Conservation (phyloP, 2,113 vertebrate genomes). For the Gnathonemus echidnorhynchus region DNA sequence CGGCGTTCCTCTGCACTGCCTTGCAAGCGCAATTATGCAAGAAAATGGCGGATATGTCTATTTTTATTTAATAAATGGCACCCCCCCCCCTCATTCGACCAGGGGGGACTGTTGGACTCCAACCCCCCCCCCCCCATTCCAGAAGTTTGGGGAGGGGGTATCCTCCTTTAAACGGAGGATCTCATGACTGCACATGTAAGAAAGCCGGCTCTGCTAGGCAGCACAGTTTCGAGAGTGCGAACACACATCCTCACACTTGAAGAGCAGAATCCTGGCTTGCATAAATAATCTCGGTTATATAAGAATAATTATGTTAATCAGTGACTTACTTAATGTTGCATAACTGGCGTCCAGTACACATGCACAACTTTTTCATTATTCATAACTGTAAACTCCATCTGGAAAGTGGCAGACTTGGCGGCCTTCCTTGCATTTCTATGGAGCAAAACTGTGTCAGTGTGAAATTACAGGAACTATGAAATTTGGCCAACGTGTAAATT, state of each 20-base stretch:
- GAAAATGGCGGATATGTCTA: background rate
- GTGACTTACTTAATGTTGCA: conserved; percentile 35
- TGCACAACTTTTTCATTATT: conserved; percentile 61
- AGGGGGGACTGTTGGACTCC: background rate
- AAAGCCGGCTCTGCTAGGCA: background rate
- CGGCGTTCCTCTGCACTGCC: background rate
- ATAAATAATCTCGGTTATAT: conserved; percentile 29
- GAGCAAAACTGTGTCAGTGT: conserved; percentile 58
- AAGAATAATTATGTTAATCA: conserved; percentile 34
- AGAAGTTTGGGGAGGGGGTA: background rate
- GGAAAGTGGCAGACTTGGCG: conserved; percentile 68
- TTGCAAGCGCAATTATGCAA: background rate
- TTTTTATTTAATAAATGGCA: background rate
- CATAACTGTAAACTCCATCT: conserved; percentile 61
- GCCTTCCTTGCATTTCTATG: conserved; percentile 58
- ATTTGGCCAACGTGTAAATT: conserved; percentile 66
- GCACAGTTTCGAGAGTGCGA: background rate
- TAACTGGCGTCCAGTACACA: conserved; percentile 42
- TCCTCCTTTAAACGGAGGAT: conserved; percentile 12
- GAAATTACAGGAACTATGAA: conserved; percentile 62
- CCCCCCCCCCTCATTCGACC: background rate
- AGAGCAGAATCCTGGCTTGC: conserved; percentile 11
- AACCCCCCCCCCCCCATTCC: background rate
- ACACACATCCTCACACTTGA: conserved; percentile 6
- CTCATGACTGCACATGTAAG: conserved; percentile 42